phyloP scores from a whole-genome alignment of 2,888 invertebrate genomes.

The Torymus auratus region DNA sequence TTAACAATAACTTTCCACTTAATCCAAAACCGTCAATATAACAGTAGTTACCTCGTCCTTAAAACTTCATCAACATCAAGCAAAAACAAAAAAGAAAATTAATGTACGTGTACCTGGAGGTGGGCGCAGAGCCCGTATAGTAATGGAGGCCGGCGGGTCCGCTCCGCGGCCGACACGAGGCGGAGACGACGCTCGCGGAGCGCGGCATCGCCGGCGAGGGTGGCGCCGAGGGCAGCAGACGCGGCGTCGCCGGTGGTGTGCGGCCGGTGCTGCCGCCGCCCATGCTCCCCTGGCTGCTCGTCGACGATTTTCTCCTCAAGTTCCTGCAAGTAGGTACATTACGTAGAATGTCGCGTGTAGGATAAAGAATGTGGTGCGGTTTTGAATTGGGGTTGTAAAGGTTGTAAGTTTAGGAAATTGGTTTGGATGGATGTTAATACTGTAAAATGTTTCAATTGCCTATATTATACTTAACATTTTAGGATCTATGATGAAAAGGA shows the following conservation, averaged over 20 bases:
- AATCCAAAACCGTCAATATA: too few relatives aligned
- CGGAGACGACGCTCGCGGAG: slow-evolving; percentile 75
- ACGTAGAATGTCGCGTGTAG: too few relatives aligned
- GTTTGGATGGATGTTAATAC: too few relatives aligned
- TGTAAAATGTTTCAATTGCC: too few relatives aligned
- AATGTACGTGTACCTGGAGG: slow-evolving; percentile 79
- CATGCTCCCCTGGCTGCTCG: slow-evolving; percentile 74
- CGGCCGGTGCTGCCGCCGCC: slow-evolving; percentile 64
- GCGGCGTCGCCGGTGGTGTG: slow-evolving; percentile 75
- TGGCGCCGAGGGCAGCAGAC: slow-evolving; percentile 74
- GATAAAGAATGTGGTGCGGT: too few relatives aligned
- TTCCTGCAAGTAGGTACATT: slow-evolving; percentile 60
- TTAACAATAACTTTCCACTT: too few relatives aligned
- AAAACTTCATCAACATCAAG: too few relatives aligned
- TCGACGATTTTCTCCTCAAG: slow-evolving; percentile 73
- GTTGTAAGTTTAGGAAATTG: too few relatives aligned
- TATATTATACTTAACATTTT: too few relatives aligned
- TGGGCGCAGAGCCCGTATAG: slow-evolving; percentile 86
- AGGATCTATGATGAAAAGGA: too few relatives aligned
- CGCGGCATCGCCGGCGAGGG: slow-evolving; percentile 77
- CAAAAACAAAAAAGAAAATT: background rate
- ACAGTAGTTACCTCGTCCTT: too few relatives aligned
- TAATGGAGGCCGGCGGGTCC: slow-evolving; percentile 88
- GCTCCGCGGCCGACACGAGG: slow-evolving; percentile 84
- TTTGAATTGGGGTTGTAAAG: too few relatives aligned